These are phyloP conservation scores for Cancer borealis DNA, from an alignment of 2,888 invertebrate genomes.

Conservation along the genomic window DNA sequence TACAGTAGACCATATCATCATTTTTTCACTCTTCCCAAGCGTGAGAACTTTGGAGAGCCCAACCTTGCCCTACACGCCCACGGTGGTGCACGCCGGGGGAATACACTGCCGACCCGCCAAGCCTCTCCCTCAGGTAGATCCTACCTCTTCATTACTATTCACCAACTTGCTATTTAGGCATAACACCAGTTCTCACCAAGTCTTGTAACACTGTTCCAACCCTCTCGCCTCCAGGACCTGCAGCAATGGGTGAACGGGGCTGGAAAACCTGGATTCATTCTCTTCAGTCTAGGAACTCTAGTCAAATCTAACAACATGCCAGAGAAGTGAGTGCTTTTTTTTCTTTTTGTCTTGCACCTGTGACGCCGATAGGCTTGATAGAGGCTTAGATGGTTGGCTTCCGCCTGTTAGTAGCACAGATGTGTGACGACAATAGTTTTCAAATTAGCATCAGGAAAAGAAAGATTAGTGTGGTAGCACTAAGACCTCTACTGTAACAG, in stretches of 20 bases:
- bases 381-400: too few species aligned
- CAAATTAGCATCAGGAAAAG: not conserved
- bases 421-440: not conserved
- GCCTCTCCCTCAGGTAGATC: not conserved
- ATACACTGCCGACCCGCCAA: not conserved
- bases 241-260: constrained; percentile 63
- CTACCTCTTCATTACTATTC: not conserved
- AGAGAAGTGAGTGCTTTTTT: constrained; percentile 8
- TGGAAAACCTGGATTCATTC: constrained; percentile 68
- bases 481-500: not conserved
- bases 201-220: not conserved
- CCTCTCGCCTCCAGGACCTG: constrained; percentile 58
- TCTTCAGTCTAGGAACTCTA: constrained; percentile 70
- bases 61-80: constrained; percentile 27
- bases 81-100: not conserved
- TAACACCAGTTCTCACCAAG: not conserved
- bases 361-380: too few species aligned
- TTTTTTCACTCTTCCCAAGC: not conserved
- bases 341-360: too few species aligned
- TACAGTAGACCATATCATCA: not conserved
- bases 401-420: not conserved
- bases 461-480: too few species aligned
- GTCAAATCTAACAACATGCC: constrained; percentile 61
- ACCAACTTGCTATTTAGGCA: not conserved
- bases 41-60: constrained; percentile 1